These are phyloP conservation scores for Terrapene triunguis DNA, from an alignment of 2,113 vertebrate genomes.

Conservation along the genomic window DNA sequence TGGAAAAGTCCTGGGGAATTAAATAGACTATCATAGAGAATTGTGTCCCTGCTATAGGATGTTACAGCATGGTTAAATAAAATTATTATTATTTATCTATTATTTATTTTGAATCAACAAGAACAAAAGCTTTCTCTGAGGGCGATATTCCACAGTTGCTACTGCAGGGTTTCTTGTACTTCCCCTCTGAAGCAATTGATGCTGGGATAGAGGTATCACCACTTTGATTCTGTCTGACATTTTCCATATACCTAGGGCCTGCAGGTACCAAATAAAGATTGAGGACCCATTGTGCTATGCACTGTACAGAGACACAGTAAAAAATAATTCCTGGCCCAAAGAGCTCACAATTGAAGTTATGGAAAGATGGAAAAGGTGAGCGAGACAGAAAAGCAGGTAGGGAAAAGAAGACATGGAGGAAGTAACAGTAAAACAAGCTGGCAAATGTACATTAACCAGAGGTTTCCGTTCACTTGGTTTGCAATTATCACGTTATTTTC, in stretches of 20 bases:
- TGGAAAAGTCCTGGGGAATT: not conserved
- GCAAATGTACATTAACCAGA: not conserved
- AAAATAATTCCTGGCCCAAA: not conserved
- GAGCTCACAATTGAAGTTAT: not conserved
- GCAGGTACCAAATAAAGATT: not conserved
- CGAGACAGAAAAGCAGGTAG: not conserved
- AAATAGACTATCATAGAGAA: not conserved
- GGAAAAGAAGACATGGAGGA: not conserved
- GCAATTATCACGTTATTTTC: not conserved
- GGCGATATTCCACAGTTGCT: not conserved
- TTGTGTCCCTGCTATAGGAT: not conserved
- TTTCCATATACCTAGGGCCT: not conserved
- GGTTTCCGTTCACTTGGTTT: not conserved
- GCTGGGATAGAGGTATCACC: not conserved
- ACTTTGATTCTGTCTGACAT: not conserved
- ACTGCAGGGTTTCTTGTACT: rapidly evolving
- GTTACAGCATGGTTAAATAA: not conserved
- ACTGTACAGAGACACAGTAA: not conserved
- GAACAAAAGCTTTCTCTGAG: not conserved
- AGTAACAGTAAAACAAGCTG: not conserved
- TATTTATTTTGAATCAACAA: not conserved
- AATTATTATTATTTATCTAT: not conserved
- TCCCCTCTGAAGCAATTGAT: not conserved
- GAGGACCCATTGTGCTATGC: not conserved
- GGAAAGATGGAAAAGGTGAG: not conserved